A percentile compares a stretch with the other conserved stretches of the same genome.
These are phyloP conservation scores for Ostrea edulis DNA, from an alignment of 1,140 invertebrate genomes.

Conservation along the genomic window DNA sequence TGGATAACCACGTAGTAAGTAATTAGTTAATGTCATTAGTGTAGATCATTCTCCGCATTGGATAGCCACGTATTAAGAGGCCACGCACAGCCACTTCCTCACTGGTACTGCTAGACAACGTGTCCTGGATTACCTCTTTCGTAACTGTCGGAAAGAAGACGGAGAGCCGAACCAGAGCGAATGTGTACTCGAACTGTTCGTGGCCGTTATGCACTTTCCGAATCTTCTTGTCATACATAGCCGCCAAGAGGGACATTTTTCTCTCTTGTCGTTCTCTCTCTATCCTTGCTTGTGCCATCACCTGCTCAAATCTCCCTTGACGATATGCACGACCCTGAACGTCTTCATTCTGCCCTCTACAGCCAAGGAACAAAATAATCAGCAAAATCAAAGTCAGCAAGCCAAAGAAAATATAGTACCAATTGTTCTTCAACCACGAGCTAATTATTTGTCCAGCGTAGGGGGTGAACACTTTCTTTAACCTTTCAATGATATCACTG, in stretches of 20 bases:
- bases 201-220: background rate
- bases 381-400: conserved; percentile 15
- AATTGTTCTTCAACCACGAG: conserved; percentile 63
- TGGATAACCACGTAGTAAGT: conserved; percentile 46
- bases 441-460: conserved; percentile 49
- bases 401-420: conserved; percentile 65
- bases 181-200: background rate
- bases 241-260: conserved; percentile 25
- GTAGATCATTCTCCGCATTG: conserved; percentile 6
- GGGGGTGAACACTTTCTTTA: conserved; percentile 55
- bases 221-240: conserved; percentile 39
- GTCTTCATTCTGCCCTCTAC: conserved; percentile 49
- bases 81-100: conserved; percentile 47
- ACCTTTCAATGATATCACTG: conserved; percentile 46
- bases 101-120: background rate
- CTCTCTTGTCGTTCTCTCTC: conserved; percentile 34
- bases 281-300: conserved; percentile 45
- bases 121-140: background rate
- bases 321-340: conserved; percentile 48
- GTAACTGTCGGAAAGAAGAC: conserved; percentile 52
- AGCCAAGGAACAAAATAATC: conserved; percentile 37
- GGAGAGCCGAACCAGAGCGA: conserved; percentile 44
- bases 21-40: background rate
- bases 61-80: conserved; percentile 46
- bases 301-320: conserved; percentile 44